Conservation (phyloP, 2,888 invertebrate species). For the Noctua janthina region DNA sequence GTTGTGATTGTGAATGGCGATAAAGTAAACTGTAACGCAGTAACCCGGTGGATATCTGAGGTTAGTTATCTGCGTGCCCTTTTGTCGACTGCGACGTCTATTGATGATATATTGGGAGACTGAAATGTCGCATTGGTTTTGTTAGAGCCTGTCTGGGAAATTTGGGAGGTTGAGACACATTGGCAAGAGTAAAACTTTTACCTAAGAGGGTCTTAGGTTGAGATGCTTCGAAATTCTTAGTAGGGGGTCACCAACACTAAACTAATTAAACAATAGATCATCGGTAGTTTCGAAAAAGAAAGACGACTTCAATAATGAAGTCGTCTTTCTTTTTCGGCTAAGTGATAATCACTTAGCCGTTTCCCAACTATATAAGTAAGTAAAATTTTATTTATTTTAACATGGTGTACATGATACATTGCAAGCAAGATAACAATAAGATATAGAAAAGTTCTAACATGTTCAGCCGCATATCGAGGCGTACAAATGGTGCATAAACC, state of each 20-base stretch:
- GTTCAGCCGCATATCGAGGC: too few relatives aligned
- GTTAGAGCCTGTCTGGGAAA: not conserved
- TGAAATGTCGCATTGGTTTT: conserved; percentile 1
- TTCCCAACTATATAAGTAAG: not conserved
- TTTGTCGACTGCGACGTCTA: conserved; percentile 14
- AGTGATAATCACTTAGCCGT: not conserved
- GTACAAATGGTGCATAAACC: too few relatives aligned
- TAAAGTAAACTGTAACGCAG: conserved; percentile 31
- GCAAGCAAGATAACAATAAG: too few relatives aligned
- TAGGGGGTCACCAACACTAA: not conserved
- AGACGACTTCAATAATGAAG: not conserved
- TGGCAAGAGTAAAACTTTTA: not conserved
- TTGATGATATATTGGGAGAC: not conserved
- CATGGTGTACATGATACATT: too few relatives aligned
- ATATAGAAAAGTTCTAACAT: too few relatives aligned
- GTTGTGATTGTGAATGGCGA: conserved; percentile 41
- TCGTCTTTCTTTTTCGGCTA: too few relatives aligned
- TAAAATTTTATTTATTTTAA: too few relatives aligned
- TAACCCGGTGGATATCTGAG: conserved; percentile 30
- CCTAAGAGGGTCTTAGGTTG: too few relatives aligned
- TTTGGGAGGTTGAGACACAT: not conserved
- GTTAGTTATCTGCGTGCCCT: conserved; percentile 49
- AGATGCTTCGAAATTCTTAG: not conserved
- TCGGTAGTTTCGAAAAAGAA: not conserved
- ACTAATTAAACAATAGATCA: too few relatives aligned